These are phyloP conservation scores for Dicranocentrus wangi DNA, from an alignment of 2,888 invertebrate species.

Conservation along the genomic window DNA sequence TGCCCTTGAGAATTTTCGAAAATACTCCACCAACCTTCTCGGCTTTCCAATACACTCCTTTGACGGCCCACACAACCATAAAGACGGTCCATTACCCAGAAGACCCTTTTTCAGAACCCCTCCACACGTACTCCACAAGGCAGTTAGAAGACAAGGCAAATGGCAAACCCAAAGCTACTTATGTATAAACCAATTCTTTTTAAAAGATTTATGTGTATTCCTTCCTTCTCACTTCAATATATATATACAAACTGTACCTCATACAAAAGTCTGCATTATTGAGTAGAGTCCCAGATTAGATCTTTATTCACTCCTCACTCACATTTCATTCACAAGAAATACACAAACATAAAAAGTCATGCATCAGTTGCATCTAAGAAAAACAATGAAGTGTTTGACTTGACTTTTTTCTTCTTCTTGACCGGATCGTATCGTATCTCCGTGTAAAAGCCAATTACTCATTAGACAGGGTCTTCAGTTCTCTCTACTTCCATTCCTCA, in stretches of 20 bases:
- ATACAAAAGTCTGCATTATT: too few relatives aligned
- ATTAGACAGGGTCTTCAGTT: background rate
- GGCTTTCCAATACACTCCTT: background rate
- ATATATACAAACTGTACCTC: too few relatives aligned
- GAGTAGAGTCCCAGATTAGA: background rate
- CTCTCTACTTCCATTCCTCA: background rate
- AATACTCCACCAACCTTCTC: background rate
- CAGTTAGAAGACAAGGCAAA: too few relatives aligned
- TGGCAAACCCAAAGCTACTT: too few relatives aligned
- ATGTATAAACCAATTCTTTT: too few relatives aligned
- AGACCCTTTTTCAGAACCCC: background rate
- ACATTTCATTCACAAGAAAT: constrained; percentile 15
- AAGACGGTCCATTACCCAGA: background rate
- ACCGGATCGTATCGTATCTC: background rate
- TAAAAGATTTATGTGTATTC: too few relatives aligned
- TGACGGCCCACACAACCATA: background rate
- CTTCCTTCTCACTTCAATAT: too few relatives aligned
- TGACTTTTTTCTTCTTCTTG: background rate
- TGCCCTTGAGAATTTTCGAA: background rate
- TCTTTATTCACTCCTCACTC: background rate
- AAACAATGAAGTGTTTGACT: constrained; percentile 8
- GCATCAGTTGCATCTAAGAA: background rate
- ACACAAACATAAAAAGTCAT: background rate
- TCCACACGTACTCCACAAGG: too few relatives aligned
- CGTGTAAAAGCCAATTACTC: background rate